phyloP scores from a whole-genome alignment of 2,113 vertebrate species.

The Cepphus grylle region DNA sequence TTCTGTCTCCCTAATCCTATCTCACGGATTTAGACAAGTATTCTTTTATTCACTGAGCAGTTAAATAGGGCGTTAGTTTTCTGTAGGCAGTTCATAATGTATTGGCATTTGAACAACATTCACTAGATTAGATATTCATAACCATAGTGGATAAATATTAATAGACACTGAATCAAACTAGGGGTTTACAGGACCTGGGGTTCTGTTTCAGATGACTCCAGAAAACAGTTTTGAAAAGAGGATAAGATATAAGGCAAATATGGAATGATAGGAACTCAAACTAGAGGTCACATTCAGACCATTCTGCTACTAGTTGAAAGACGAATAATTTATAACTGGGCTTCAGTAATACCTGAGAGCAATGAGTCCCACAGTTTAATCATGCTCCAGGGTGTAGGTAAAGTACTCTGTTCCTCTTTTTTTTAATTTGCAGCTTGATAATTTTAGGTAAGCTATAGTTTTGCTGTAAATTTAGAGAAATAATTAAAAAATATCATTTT shows the following conservation, averaged over 20 bases:
- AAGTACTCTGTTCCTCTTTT: neutral
- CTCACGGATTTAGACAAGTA: neutral
- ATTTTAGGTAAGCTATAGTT: neutral
- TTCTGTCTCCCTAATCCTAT: neutral
- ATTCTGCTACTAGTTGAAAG: neutral
- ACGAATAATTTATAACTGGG: neutral
- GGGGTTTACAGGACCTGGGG: neutral
- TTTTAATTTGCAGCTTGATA: neutral
- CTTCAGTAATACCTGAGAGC: neutral
- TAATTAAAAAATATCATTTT: neutral
- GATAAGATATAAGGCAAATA: neutral
- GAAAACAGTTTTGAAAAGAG: neutral
- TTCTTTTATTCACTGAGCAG: neutral
- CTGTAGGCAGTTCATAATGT: neutral
- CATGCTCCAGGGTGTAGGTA: neutral
- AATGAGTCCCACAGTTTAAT: neutral
- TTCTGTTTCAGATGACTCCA: neutral
- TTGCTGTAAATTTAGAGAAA: neutral
- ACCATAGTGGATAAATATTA: neutral
- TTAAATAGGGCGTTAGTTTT: neutral
- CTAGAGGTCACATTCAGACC: neutral
- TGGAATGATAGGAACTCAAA: neutral
- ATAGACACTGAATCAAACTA: neutral
- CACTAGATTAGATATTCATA: neutral
- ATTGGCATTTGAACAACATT: neutral